phyloP scores from a whole-genome alignment of 2,113 vertebrate species.

The Hirundichthys speculiger region DNA sequence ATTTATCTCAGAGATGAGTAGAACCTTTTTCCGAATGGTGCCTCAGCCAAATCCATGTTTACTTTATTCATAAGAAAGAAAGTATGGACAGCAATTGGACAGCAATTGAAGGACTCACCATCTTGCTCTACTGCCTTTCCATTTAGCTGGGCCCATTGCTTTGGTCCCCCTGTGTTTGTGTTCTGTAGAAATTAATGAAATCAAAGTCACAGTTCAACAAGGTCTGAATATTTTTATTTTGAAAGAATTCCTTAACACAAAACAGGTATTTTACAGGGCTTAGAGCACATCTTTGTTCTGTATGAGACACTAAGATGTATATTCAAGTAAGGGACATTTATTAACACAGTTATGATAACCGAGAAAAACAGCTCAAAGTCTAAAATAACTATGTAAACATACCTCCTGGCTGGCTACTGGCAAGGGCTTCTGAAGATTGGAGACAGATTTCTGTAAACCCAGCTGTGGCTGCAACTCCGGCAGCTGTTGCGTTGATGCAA shows the following conservation, averaged over 20 bases:
- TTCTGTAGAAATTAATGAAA: slow-evolving; percentile 79
- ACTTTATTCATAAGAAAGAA: no score
- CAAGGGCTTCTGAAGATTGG: slow-evolving; percentile 98
- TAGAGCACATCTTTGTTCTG: not conserved
- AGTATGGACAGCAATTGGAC: no score
- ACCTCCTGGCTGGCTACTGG: slow-evolving; percentile 94
- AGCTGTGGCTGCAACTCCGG: slow-evolving; percentile 96
- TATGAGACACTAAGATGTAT: not conserved
- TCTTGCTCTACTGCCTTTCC: slow-evolving; percentile 98
- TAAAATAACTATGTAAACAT: slow-evolving; percentile 11
- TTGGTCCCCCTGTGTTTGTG: slow-evolving; percentile 99
- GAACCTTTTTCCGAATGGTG: no score
- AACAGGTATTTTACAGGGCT: no score
- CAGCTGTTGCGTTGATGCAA: slow-evolving; percentile 94
- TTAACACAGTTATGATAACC: no score
- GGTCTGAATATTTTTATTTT: not conserved
- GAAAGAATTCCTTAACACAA: no score
- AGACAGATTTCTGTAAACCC: slow-evolving; percentile 99
- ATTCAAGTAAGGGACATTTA: no score
- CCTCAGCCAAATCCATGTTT: no score
- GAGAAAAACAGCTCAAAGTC: not conserved
- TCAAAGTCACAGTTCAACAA: slow-evolving; percentile 1
- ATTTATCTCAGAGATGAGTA: no score
- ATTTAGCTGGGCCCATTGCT: slow-evolving; percentile 99
- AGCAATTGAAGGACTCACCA: slow-evolving; percentile 83